A percentile compares a stretch with the other conserved stretches of the same genome.
phyloP scores from a whole-genome alignment of 1,140 invertebrate species.

The Neodiprion pinetum region DNA sequence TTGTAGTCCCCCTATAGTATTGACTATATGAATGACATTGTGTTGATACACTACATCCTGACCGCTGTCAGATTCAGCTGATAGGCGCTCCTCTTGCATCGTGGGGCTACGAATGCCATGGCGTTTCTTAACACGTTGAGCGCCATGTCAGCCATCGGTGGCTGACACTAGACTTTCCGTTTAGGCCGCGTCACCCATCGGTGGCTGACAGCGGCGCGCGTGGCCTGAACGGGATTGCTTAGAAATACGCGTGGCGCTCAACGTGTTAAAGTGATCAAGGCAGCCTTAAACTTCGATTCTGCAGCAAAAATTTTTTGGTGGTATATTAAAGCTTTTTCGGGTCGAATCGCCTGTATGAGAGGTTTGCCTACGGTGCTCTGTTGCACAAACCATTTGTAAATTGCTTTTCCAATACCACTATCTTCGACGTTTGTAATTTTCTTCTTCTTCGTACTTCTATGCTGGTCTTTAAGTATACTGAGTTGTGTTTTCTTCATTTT shows the following conservation, averaged over 20 bases:
- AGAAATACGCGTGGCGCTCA: too few relatives aligned
- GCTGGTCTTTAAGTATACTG: background rate
- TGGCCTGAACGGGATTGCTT: too few relatives aligned
- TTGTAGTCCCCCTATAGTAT: too few relatives aligned
- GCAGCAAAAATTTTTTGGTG: background rate
- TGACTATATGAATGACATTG: too few relatives aligned
- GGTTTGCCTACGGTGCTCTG: background rate
- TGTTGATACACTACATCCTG: background rate
- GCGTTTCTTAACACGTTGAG: too few relatives aligned
- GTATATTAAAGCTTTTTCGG: slow-evolving; percentile 1
- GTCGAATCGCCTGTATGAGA: background rate
- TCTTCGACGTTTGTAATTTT: too few relatives aligned
- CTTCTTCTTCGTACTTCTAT: background rate
- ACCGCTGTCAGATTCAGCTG: slow-evolving; percentile 20
- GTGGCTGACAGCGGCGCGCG: too few relatives aligned
- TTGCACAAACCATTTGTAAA: slow-evolving; percentile 3
- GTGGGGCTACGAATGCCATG: slow-evolving; percentile 34
- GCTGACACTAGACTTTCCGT: too few relatives aligned
- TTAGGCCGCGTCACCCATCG: too few relatives aligned
- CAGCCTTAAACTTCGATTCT: slow-evolving; percentile 29
- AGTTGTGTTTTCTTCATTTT: too few relatives aligned
- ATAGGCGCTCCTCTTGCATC: slow-evolving; percentile 32
- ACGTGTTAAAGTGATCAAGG: slow-evolving; percentile 34
- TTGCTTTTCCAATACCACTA: background rate
- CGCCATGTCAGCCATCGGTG: too few relatives aligned